Conservation (phyloP, 2,888 invertebrate species). For the Agrypnus murinus region DNA sequence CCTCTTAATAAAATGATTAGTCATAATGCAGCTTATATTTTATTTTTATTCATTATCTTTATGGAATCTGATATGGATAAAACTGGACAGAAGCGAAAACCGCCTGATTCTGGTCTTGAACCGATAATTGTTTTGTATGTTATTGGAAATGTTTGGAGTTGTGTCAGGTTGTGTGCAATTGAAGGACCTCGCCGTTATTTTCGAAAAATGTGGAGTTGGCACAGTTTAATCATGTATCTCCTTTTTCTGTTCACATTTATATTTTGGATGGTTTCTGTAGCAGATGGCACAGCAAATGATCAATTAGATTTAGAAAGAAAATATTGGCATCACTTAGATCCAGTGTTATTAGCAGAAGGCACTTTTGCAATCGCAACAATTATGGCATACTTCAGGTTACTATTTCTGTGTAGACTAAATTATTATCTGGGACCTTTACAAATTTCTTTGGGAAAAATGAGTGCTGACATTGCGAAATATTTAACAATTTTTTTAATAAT, state of each 20-base stretch:
- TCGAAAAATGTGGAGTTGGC: slow-evolving; percentile 77
- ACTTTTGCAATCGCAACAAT: slow-evolving; percentile 80
- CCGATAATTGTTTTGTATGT: slow-evolving; percentile 72
- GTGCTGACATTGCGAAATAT: slow-evolving; percentile 78
- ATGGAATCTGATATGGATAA: slow-evolving; percentile 77
- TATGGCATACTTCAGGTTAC: slow-evolving; percentile 78
- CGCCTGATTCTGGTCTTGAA: slow-evolving; percentile 75
- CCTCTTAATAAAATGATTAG: slow-evolving; percentile 84
- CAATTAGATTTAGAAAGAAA: slow-evolving; percentile 75
- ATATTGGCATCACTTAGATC: slow-evolving; percentile 79
- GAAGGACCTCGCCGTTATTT: slow-evolving; percentile 76
- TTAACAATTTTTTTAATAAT: slow-evolving; percentile 77
- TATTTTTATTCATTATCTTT: slow-evolving; percentile 79
- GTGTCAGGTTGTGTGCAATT: slow-evolving; percentile 74
- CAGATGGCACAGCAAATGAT: slow-evolving; percentile 71
- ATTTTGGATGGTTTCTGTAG: slow-evolving; percentile 77
- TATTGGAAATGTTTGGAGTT: slow-evolving; percentile 74
- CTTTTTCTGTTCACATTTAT: slow-evolving; percentile 77
- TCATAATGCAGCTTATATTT: slow-evolving; percentile 78
- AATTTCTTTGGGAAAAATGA: slow-evolving; percentile 81
- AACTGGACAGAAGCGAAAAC: slow-evolving; percentile 74
- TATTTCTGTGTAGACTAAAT: slow-evolving; percentile 78
- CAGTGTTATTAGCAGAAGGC: slow-evolving; percentile 79
- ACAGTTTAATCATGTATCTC: slow-evolving; percentile 76
- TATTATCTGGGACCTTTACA: slow-evolving; percentile 79